These are phyloP conservation scores for Daphoenositta chrysoptera DNA, from an alignment of 2,113 vertebrate genomes.

Conservation along the genomic window DNA sequence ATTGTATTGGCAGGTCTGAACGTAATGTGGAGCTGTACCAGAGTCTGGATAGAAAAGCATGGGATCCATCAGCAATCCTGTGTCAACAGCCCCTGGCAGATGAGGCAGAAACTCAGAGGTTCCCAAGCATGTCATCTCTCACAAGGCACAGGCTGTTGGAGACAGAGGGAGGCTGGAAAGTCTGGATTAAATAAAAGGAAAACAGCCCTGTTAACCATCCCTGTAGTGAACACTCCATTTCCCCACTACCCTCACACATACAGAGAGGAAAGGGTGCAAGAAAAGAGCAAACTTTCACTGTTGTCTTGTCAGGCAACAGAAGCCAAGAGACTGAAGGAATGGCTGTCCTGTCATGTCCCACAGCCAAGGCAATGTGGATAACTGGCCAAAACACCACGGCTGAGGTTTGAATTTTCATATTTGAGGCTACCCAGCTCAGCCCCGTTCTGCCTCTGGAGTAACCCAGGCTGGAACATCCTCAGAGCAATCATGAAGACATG, in stretches of 20 bases:
- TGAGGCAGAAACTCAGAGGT: neutral
- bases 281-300: neutral
- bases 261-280: neutral
- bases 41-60: neutral
- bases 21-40: neutral
- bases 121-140: neutral
- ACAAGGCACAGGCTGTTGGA: neutral
- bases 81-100: neutral
- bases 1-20: neutral
- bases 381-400: neutral
- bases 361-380: neutral
- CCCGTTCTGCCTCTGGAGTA: neutral
- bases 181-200: neutral
- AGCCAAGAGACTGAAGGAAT: neutral
- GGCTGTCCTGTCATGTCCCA: neutral
- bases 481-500: neutral
- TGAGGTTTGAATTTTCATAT: neutral
- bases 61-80: neutral
- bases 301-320: neutral
- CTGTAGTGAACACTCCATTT: neutral
- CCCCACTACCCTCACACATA: neutral
- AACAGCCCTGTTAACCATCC: neutral
- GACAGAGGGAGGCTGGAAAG: neutral
- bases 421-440: neutral
- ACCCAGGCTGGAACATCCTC: neutral